Evolutionary conservation across 2,797 vertebrate genomes (phyloP), one percentile per base, ranked within the genome.

Genomic region (Myotis planiceps): DNA sequence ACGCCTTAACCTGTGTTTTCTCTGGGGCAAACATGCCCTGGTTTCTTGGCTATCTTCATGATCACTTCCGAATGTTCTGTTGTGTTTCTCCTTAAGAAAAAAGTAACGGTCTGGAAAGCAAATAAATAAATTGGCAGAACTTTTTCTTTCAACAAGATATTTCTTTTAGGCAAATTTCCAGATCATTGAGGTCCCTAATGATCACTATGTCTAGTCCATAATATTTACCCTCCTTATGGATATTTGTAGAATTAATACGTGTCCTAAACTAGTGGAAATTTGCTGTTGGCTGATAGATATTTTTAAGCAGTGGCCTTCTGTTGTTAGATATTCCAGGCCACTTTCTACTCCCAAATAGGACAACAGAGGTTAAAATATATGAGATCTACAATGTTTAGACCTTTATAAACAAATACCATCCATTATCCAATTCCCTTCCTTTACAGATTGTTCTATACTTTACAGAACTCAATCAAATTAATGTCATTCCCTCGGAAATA

Each of bases 401-500:
- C 4, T 55, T 53, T 75, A 49, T 85, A 85, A 90, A 75, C 21
- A 90, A 80, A 65, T 2, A 34, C 3, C 12, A 66, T 19, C 18
- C 60, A 82, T 79, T 88, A 88, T 16, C 3, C 23, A 79, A 37
- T 92, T 94, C 13, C 23, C 91, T 89, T 92, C 53, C 15, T 66
- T 53, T 82, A 39, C 5, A 3, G 37, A 37, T 4, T 65, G 42
- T 74, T 58, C n/a, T 65, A 25, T 47, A 66, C 21, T 84, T 90
- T 58, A 82, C 2, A 93, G 51, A 87, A 80, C 18, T 74, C 87
- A 85, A 47, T 81, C 84, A 93, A 76, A 87, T 75, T 85, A 47
- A 71, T 25, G 63, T 8, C 12, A 53, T 49, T 27, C 2, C 29
- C 32, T 47, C 27, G 74, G 81, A 95, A 90, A 74, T 66, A 90